These are phyloP conservation scores for Trichomycterus rosablanca DNA, from an alignment of 2,113 vertebrate species.

Conservation along the genomic window DNA sequence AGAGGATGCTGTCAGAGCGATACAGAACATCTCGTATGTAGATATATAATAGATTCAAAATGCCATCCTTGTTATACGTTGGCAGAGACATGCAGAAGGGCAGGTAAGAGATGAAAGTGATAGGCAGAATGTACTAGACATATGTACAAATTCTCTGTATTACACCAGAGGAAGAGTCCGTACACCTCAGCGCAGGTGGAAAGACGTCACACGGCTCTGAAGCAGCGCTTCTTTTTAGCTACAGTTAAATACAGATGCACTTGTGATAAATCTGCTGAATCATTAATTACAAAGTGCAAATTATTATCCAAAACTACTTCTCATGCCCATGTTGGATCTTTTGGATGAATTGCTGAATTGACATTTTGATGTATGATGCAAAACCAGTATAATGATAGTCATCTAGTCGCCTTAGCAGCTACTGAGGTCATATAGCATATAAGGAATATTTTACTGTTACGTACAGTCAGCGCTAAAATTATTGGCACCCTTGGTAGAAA, in stretches of 20 bases:
- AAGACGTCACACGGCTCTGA: neutral
- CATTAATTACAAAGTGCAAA: constrained; percentile 23
- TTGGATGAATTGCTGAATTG: too few relatives aligned
- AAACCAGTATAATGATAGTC: too few relatives aligned
- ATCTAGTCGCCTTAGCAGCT: neutral
- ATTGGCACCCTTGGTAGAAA: too few relatives aligned
- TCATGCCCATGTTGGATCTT: neutral
- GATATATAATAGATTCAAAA: constrained; percentile 28
- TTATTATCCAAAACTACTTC: neutral
- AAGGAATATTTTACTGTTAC: too few relatives aligned
- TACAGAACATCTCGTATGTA: constrained; percentile 26
- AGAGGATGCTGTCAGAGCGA: neutral
- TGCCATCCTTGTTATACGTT: constrained; percentile 42
- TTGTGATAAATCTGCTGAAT: neutral
- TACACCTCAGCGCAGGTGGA: neutral
- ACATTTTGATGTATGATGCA: neutral
- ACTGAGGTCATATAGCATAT: neutral
- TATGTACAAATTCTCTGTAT: constrained; percentile 46
- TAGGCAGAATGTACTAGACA: constrained; percentile 40
- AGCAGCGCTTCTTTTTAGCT: constrained; percentile 10
- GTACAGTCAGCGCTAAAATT: too few relatives aligned
- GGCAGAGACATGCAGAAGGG: constrained; percentile 61
- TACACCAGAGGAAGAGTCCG: constrained; percentile 22
- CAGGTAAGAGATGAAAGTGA: constrained; percentile 45
- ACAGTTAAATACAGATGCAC: constrained; percentile 1